Conservation (phyloP, 2,113 vertebrate species). For the Tragulus kanchil region DNA sequence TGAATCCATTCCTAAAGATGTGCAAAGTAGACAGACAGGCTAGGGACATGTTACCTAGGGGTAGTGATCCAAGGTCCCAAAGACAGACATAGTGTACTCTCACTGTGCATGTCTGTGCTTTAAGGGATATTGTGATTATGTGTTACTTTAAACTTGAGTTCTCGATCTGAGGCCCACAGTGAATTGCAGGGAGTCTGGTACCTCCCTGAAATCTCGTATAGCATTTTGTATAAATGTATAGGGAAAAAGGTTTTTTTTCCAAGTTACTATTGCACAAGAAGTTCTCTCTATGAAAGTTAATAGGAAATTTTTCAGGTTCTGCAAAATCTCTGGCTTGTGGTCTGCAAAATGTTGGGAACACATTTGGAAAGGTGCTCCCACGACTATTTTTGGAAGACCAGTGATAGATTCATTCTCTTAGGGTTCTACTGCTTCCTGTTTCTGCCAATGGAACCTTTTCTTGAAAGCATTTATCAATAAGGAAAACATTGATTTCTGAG, state of each 20-base stretch:
- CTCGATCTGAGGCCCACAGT: neutral
- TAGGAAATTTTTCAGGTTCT: conserved; percentile 5
- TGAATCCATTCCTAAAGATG: neutral
- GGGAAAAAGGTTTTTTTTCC: neutral
- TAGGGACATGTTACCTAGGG: neutral
- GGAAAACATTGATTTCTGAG: conserved; percentile 3
- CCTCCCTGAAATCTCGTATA: neutral
- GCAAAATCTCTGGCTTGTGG: neutral
- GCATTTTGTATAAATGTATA: neutral
- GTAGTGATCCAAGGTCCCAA: neutral
- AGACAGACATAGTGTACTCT: neutral
- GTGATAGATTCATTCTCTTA: neutral
- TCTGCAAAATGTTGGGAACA: conserved; percentile 29
- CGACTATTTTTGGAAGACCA: conserved; percentile 15
- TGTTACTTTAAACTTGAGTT: conserved; percentile 3
- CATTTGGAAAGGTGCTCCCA: neutral
- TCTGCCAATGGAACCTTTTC: neutral
- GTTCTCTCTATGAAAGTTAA: neutral
- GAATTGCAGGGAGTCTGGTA: neutral
- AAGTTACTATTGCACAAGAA: neutral
- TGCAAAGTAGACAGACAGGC: neutral
- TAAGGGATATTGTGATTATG: too few species aligned
- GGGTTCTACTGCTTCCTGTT: neutral
- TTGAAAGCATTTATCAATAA: conserved; percentile 42
- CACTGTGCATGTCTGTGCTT: neutral